Percentiles rank a stretch among this genome's conserved stretches.
phyloP scores from a whole-genome alignment of 2,113 vertebrate species.

The Platysternon megacephalum region DNA sequence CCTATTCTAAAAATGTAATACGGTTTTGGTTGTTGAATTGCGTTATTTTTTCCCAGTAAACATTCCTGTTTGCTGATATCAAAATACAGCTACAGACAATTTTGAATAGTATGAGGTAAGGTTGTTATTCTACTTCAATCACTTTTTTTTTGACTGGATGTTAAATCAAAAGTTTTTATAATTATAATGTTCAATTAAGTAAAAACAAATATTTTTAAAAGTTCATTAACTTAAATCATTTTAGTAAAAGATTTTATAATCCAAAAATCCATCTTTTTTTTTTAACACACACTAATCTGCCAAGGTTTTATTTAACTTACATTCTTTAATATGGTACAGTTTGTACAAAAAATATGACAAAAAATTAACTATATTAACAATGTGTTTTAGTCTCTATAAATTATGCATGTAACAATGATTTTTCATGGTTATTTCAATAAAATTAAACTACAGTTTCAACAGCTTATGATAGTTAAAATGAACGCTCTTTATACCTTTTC shows the following conservation, averaged over 20 bases:
- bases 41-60: neutral
- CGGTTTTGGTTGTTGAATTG: constrained; percentile 10
- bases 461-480: constrained; percentile 5
- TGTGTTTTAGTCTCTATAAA: constrained; percentile 28
- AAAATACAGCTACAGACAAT: constrained; percentile 11
- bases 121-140: constrained; percentile 11
- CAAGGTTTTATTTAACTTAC: constrained; percentile 28
- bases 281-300: constrained; percentile 13
- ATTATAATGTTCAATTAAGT: constrained; percentile 26
- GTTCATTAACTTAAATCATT: constrained; percentile 5
- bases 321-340: constrained; percentile 45
- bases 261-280: neutral
- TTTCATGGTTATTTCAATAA: constrained; percentile 29
- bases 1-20: neutral
- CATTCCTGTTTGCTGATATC: neutral
- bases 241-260: constrained; percentile 1
- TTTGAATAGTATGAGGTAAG: neutral
- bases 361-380: constrained; percentile 37
- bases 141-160: constrained; percentile 12
- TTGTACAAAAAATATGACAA: constrained; percentile 53
- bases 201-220: neutral
- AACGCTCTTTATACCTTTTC: constrained; percentile 45
- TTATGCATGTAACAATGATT: neutral
- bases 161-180: constrained; percentile 10
- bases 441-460: constrained; percentile 15